phyloP scores from a whole-genome alignment of 1,140 invertebrate genomes.

The Subanguina moxae region DNA sequence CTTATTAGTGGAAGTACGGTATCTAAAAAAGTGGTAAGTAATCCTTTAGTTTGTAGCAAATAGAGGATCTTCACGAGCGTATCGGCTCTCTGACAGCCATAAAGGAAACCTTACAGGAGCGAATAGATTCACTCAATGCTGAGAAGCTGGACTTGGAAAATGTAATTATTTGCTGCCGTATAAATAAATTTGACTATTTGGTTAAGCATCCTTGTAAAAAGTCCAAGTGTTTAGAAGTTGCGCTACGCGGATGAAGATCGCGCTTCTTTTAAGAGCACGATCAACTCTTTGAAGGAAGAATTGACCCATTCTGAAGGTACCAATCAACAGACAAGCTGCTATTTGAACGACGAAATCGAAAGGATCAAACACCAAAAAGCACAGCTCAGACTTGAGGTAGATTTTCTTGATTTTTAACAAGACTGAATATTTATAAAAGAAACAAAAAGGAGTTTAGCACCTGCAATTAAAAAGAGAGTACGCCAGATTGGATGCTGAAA shows the following conservation, averaged over 20 bases:
- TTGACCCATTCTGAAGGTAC: slow-evolving; percentile 19
- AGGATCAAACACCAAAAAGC: slow-evolving; percentile 31
- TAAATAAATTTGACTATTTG: background rate
- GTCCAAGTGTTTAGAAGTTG: slow-evolving; percentile 27
- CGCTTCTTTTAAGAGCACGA: slow-evolving; percentile 20
- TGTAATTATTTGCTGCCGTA: slow-evolving; percentile 12
- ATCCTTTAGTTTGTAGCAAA: slow-evolving; percentile 20
- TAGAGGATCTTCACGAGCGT: slow-evolving; percentile 16
- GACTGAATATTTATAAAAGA: too few species aligned
- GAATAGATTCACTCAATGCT: slow-evolving; percentile 16
- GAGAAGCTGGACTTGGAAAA: slow-evolving; percentile 31
- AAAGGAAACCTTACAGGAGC: slow-evolving; percentile 24
- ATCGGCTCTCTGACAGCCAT: slow-evolving; percentile 17
- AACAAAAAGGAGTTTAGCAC: too few species aligned
- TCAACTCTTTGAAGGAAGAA: slow-evolving; percentile 23
- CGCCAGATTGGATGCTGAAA: slow-evolving; percentile 20
- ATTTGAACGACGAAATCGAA: slow-evolving; percentile 26
- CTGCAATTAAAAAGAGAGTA: slow-evolving; percentile 25
- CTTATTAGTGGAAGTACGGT: too few species aligned
- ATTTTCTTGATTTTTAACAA: too few species aligned
- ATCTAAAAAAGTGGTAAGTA: background rate
- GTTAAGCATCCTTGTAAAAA: slow-evolving; percentile 5
- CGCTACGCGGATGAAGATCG: slow-evolving; percentile 30
- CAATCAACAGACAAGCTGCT: slow-evolving; percentile 19
- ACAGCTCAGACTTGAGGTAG: slow-evolving; percentile 20